Evolutionary conservation across 1,140 invertebrate species (phyloP), one percentile per base, ranked within the genome.

Genomic region (Arctopsyche grandis): DNA sequence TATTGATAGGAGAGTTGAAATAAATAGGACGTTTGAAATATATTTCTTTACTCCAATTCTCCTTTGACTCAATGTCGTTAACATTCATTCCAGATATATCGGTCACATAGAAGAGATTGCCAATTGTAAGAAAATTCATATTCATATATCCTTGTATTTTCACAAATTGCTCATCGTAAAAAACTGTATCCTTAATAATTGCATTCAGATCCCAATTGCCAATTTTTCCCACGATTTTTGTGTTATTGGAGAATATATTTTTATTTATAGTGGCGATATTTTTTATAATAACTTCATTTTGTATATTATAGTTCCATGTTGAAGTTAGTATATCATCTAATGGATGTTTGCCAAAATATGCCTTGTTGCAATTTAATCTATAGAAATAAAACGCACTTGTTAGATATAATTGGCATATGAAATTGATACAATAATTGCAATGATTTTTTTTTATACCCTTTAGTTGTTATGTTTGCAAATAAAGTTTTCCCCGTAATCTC

Each of bases 401-500:
- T 46, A 46, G 12, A 46, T 46, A 46, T 46, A 46, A 7, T 7
- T 46, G 44, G 44, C 12, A 7, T 46, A 46, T 46, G 12, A 7
- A 12, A 46, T 7, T 46, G n/a, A 46, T 38, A 16, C n/a, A 38
- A 24, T 10, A 10, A 7, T 63, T 12, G 5, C 12, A 5, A 46
- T 46, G 5, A 46, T 46, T 46, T 46, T 52, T 52, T 52, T 52
- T 21, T 26, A 77, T 19, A 82, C 81, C 76, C 43, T 70, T 75
- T 78, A 46, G 76, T 74, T 9, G 60, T 71, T 48, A 82, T 29
- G 75, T 74, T 81, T 19, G 56, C 19, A 16, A 83, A 44, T 38
- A 63, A 76, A 29, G 79, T 79, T 73, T 85, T 85, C 74, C 85
- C 86, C 7, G 5, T 78, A 58, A 86, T 84, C 16, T 82, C 75